phyloP scores from a whole-genome alignment of 2,113 vertebrate genomes.

The Alligator mississippiensis region DNA sequence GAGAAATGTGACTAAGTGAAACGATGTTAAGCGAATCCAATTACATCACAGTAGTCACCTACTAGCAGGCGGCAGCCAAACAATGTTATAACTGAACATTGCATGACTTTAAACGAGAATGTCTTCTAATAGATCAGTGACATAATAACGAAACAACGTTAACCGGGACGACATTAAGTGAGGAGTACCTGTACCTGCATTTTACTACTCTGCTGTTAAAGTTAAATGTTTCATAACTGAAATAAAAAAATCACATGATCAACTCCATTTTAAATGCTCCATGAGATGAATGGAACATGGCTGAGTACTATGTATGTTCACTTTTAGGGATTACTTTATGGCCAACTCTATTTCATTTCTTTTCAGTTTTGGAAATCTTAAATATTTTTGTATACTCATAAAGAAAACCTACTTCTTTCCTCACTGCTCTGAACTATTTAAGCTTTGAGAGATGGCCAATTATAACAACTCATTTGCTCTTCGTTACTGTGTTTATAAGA shows the following conservation, averaged over 20 bases:
- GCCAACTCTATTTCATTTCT: background rate
- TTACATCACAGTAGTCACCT: no score
- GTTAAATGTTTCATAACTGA: background rate
- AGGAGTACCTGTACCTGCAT: rapidly evolving
- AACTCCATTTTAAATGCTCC: background rate
- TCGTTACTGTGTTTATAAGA: background rate
- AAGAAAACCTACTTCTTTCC: background rate
- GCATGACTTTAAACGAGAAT: no score
- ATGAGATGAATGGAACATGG: background rate
- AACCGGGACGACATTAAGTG: no score
- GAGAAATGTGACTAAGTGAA: no score
- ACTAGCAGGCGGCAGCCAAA: no score
- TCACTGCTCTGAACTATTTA: no score
- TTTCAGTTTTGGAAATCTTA: background rate
- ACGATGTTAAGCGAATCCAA: no score
- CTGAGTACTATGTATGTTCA: background rate
- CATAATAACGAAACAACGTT: no score
- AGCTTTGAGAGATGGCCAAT: background rate
- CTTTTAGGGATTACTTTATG: background rate
- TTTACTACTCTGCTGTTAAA: rapidly evolving
- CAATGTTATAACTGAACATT: no score
- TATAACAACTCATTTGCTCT: background rate
- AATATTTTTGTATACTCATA: background rate
- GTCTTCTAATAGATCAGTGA: no score
- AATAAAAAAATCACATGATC: background rate